Base-by-base conservation (phyloP, 1,140 invertebrate genomes). In the Linepithema humile region DNA sequence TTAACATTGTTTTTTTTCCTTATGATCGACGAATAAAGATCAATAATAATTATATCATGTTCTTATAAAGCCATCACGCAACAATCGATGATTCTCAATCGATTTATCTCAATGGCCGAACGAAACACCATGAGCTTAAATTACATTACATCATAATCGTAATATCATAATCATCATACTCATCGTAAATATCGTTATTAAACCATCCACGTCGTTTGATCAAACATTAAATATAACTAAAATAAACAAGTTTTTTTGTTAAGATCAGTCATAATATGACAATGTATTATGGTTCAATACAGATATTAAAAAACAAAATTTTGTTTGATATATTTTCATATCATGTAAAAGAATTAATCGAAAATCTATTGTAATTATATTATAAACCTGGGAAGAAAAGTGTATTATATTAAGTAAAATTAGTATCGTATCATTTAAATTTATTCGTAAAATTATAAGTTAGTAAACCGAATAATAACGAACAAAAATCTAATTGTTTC, bases 81-180 rank as follows among this genome's bases (percentile, higher is more conserved):
- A 86, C 72, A 87, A 43, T 87, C 85, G 82, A 87, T 86, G 84
- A n/a, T n/a, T n/a, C n/a, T n/a, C n/a, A n/a, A n/a, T n/a, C n/a
- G 86, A 67, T 87, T 87, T 78, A 86, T 86, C 50, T 67, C 29
- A 87, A 87, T 87, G 74, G 83, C 82, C 59, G n/a, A 77, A 77
- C 43, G 40, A 77, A 77, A 77, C n/a, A 60, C 59, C 35, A 32
- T 50, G 73, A 77, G 73, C 40, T 77, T 87, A 85, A 82, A 60
- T 64, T 86, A 77, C 72, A 75, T 80, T 82, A 86, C 82, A 53
- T 87, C 85, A 82, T 78, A 87, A 87, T 87, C 85, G 73, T 82
- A 86, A 45, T 80, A 86, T 86, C 78, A 70, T 82, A 85, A 82
- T 85, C 74, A 85, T 87, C 62, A 74, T 85, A 87, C 82, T 87